Conservation (phyloP, 2,797 vertebrate species). For the Kryptolebias ocellatus region DNA sequence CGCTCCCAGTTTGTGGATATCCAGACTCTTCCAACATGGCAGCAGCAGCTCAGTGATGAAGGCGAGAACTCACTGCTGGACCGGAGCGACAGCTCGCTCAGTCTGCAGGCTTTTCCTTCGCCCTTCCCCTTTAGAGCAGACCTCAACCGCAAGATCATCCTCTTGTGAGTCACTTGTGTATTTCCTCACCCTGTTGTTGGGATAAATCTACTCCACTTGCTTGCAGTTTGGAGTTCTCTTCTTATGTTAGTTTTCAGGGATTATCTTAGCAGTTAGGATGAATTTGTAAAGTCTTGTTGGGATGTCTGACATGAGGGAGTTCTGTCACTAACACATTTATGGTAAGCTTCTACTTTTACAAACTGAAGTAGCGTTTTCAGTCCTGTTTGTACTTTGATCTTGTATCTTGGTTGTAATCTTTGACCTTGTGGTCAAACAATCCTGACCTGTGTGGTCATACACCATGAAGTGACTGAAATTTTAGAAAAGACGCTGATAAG, state of each 20-base stretch:
- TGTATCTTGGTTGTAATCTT: neutral
- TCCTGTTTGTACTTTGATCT: slow-evolving; percentile 1
- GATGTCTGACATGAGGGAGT: too few species aligned
- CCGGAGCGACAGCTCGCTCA: slow-evolving; percentile 56
- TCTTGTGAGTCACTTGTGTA: slow-evolving; percentile 87
- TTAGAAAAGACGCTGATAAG: neutral
- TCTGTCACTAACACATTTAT: too few species aligned
- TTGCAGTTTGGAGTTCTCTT: neutral
- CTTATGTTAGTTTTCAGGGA: neutral
- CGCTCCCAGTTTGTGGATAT: slow-evolving; percentile 93
- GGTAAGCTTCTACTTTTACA: too few species aligned
- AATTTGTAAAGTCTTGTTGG: too few species aligned
- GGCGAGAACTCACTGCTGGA: slow-evolving; percentile 57
- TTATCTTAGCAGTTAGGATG: neutral
- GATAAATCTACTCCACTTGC: neutral
- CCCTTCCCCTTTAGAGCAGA: slow-evolving; percentile 91
- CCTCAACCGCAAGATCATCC: slow-evolving; percentile 91
- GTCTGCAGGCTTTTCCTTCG: slow-evolving; percentile 77
- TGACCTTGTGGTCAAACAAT: neutral
- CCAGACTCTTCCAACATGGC: slow-evolving; percentile 88
- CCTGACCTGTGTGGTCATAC: neutral
- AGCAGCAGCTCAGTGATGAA: slow-evolving; percentile 72
- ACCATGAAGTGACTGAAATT: neutral
- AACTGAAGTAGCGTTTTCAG: neutral
- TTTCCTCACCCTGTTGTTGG: slow-evolving; percentile 8